These are phyloP conservation scores for Nothocercus nigrocapillus DNA, from an alignment of 2,113 vertebrate species.

Conservation along the genomic window DNA sequence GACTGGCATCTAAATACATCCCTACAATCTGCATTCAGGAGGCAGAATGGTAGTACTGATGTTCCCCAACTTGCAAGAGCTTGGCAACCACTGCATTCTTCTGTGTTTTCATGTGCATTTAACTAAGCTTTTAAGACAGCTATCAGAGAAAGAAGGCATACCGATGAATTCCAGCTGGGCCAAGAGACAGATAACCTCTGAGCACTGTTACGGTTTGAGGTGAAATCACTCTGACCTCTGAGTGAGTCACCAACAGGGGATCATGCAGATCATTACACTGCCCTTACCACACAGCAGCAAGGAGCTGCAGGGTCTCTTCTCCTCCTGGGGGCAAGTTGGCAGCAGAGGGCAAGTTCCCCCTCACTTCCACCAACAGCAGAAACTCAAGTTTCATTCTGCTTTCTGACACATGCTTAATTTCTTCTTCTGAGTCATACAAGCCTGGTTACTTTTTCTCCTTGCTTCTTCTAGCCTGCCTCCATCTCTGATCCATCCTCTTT, in stretches of 20 bases:
- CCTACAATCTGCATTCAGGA: neutral
- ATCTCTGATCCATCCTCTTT: neutral
- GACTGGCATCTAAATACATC: neutral
- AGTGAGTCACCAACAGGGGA: neutral
- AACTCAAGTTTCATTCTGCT: neutral
- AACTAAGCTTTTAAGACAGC: neutral
- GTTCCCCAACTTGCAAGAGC: neutral
- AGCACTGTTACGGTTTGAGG: neutral
- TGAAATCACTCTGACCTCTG: constrained; percentile 19
- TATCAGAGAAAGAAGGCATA: constrained; percentile 7
- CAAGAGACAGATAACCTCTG: constrained; percentile 45
- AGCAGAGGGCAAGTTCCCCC: neutral
- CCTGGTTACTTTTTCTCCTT: neutral
- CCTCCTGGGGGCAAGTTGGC: neutral
- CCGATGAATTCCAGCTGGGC: constrained; percentile 1
- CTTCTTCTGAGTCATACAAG: neutral
- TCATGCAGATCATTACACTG: neutral
- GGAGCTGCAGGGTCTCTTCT: neutral
- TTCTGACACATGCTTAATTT: neutral
- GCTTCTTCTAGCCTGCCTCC: neutral
- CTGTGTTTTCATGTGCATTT: neutral
- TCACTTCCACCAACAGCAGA: neutral
- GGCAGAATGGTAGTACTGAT: neutral
- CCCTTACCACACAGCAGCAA: neutral
- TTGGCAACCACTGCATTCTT: neutral